phyloP scores from a whole-genome alignment of 2,797 vertebrate genomes.

The Trachurus trachurus region DNA sequence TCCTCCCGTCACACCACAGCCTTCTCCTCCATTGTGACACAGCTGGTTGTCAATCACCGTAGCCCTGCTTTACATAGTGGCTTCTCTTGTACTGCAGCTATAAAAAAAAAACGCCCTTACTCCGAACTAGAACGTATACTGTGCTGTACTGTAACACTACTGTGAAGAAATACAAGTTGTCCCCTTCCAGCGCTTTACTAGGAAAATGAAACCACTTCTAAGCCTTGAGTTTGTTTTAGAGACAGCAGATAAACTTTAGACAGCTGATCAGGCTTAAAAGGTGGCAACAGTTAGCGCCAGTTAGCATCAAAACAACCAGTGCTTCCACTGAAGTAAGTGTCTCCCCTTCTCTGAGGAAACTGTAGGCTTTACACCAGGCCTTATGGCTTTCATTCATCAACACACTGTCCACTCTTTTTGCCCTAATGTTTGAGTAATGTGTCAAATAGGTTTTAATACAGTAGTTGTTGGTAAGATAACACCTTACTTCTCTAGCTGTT shows the following conservation, averaged over 20 bases:
- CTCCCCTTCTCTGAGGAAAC: slow-evolving; percentile 40
- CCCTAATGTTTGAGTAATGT: slow-evolving; percentile 57
- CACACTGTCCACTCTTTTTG: slow-evolving; percentile 38
- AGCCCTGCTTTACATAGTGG: slow-evolving; percentile 47
- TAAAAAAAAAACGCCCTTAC: slow-evolving; percentile 38
- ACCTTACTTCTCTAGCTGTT: slow-evolving; percentile 63
- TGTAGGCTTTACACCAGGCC: slow-evolving; percentile 25
- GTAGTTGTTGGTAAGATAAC: slow-evolving; percentile 48
- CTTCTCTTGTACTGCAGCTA: slow-evolving; percentile 49
- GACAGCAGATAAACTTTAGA: slow-evolving; percentile 19
- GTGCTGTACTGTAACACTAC: slow-evolving; percentile 74
- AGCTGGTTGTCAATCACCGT: slow-evolving; percentile 40
- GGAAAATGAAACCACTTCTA: slow-evolving; percentile 65
- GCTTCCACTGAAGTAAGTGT: slow-evolving; percentile 60
- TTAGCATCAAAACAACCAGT: slow-evolving; percentile 53
- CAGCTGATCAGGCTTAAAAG: slow-evolving; percentile 24
- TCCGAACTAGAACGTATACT: slow-evolving; percentile 60
- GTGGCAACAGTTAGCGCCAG: slow-evolving; percentile 34
- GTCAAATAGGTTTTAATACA: slow-evolving; percentile 58
- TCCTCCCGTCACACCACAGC: slow-evolving; percentile 46
- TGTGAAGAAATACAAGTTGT: slow-evolving; percentile 68
- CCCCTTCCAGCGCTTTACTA: slow-evolving; percentile 48
- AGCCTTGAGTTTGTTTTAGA: slow-evolving; percentile 40
- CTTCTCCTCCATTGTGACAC: slow-evolving; percentile 40
- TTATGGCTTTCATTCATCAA: slow-evolving; percentile 20